Evolutionary conservation across 2,113 vertebrate genomes (phyloP).

Genomic region (Parus major): DNA sequence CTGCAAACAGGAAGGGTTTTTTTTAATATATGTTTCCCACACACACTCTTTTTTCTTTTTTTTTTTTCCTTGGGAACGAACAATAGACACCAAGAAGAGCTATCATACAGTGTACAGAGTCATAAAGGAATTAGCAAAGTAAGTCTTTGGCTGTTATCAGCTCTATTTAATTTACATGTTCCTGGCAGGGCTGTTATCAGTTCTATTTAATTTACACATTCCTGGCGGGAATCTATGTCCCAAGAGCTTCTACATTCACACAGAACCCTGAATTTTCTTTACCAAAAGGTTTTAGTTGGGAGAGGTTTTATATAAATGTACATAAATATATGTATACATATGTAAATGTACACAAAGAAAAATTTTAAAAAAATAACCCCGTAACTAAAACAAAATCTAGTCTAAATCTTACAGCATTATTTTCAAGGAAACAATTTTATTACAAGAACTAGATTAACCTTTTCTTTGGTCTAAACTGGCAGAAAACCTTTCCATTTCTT

Average conservation of each 20-base stretch:
- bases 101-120: not conserved
- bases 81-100: not conserved
- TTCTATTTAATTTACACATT: not conserved
- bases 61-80: not conserved
- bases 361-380: not conserved
- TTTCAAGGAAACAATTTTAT: not conserved
- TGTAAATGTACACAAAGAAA: accelerated
- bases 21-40: no score
- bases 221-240: not conserved
- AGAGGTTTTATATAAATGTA: not conserved
- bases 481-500: not conserved
- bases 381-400: not conserved
- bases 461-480: not conserved
- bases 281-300: not conserved
- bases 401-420: not conserved
- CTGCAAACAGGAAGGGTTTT: not conserved
- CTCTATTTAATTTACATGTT: not conserved
- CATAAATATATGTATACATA: not conserved
- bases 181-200: not conserved
- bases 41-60: no score
- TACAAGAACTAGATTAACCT: not conserved
- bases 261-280: not conserved
- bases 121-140: not conserved
- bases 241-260: not conserved
- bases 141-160: not conserved